Conservation (phyloP, 1,140 invertebrate genomes). For the Schlechtendalia chinensis region DNA sequence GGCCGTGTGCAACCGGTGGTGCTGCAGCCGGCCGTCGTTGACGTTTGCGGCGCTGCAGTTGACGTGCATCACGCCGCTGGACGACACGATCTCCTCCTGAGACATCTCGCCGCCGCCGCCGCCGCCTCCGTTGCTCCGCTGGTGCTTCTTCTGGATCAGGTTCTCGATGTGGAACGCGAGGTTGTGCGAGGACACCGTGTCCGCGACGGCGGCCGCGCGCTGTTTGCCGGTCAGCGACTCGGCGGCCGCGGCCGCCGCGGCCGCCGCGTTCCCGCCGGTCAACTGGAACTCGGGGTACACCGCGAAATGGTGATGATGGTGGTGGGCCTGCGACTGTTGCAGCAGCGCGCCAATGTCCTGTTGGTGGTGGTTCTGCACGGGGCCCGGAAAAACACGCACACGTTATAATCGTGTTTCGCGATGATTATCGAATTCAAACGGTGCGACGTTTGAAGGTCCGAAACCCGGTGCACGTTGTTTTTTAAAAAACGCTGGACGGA, state of each 20-base stretch:
- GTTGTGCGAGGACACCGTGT: conserved; percentile 43
- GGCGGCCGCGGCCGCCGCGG: not conserved
- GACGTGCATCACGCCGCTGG: conserved; percentile 22
- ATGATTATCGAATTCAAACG: no score
- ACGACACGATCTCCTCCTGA: conserved; percentile 39
- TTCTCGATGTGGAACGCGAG: conserved; percentile 41
- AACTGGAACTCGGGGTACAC: conserved; percentile 40
- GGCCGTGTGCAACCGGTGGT: not conserved
- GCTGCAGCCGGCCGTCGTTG: not conserved
- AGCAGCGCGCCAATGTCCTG: conserved; percentile 27
- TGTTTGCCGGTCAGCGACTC: conserved; percentile 8
- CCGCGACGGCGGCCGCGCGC: not conserved
- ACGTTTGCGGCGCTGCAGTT: not conserved
- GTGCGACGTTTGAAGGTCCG: no score
- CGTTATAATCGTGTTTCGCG: no score
- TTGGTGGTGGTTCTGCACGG: not conserved
- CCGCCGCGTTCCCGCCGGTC: not conserved
- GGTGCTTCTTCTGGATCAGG: conserved; percentile 41
- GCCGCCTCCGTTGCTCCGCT: no score
- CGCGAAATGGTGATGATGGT: conserved; percentile 13
- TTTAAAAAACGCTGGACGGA: no score
- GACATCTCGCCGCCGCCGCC: not conserved
- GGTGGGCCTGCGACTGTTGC: conserved; percentile 6
- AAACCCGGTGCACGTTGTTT: no score
- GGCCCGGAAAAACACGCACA: no score